Base-by-base conservation (phyloP, 2,113 vertebrate species). In the Sapayoa aenigma region DNA sequence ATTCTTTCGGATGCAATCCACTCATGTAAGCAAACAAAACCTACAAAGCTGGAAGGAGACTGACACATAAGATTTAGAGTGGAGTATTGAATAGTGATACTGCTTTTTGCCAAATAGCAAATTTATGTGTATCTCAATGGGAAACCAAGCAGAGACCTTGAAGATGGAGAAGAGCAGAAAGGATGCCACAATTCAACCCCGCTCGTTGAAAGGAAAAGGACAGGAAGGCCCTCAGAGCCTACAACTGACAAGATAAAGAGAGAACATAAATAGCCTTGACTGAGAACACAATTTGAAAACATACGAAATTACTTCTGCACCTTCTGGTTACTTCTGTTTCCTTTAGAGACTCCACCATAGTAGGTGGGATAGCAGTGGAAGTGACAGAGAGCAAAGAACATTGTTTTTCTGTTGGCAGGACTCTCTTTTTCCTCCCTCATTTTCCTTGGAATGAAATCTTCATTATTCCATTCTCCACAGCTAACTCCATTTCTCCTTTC, bases 1-100 rank as follows among this genome's bases (percentile, higher is more conserved):
- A 89, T 84, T 52, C 74, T 87, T 95, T 87, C 47, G 60, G 69
- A 87, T 93, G 30, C 84, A 79, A 39, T 79, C n/a, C 2, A 0
- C 53, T 90, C 84, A 60, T 84, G 91, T 96, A 82, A 79, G 66
- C 65, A 87, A 93, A 94, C 84, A 92, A 90, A 92, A 82, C 80
- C 82, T 46, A 28, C 55, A 84, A 93, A 96, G 60, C 81, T 84
- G 69, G 84, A 75, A 75, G 24, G 69, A 84, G 77, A 75, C 52
- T 47, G 42, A 59, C 28, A 5, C 11, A 3, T 87, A 39, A 82
- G 69, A 39, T 80, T 94, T 58, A 56, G 65, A 67, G 69, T 5
- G 2, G 10, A 71, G 30, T 24, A 39, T 50, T 52, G 81, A 91
- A 84, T 25, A 84, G 25, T 31, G 59, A 93, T 75, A 33, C 35